These are phyloP conservation scores for Halocynthia roretzi DNA, from an alignment of 23 tunicate species.

Conservation along the genomic window DNA sequence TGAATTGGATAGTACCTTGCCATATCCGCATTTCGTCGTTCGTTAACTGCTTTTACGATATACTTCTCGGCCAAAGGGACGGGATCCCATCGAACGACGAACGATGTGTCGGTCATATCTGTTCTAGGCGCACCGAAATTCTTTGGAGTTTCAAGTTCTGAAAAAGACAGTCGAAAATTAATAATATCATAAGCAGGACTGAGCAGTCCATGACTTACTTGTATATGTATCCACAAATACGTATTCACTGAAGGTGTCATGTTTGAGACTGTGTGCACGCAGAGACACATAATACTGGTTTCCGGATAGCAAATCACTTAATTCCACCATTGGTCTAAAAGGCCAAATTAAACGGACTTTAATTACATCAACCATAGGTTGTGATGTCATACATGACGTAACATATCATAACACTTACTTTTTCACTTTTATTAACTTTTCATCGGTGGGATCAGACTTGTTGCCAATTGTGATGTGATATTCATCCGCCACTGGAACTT, in stretches of 20 bases:
- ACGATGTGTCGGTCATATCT: conserved; percentile 67
- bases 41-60: conserved; percentile 34
- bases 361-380: background rate
- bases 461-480: conserved; percentile 22
- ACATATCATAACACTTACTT: background rate
- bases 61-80: conserved; percentile 70
- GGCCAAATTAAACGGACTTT: background rate
- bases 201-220: conserved; percentile 35
- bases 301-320: conserved; percentile 46
- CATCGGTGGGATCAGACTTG: background rate
- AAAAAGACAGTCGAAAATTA: background rate
- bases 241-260: conserved; percentile 61
- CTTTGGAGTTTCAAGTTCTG: conserved; percentile 76
- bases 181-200: too few species aligned
- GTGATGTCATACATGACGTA: background rate
- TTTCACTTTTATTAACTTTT: background rate
- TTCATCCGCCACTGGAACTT: conserved; percentile 43
- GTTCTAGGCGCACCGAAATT: conserved; percentile 32
- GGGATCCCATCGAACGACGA: conserved; percentile 58
- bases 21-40: conserved; percentile 53
- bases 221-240: conserved; percentile 41
- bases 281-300: conserved; percentile 41
- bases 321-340: conserved; percentile 24
- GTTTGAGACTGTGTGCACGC: conserved; percentile 42
- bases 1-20: too few species aligned